These are phyloP conservation scores for Calidris pugnax DNA, from an alignment of 2,113 vertebrate species.

Conservation along the genomic window DNA sequence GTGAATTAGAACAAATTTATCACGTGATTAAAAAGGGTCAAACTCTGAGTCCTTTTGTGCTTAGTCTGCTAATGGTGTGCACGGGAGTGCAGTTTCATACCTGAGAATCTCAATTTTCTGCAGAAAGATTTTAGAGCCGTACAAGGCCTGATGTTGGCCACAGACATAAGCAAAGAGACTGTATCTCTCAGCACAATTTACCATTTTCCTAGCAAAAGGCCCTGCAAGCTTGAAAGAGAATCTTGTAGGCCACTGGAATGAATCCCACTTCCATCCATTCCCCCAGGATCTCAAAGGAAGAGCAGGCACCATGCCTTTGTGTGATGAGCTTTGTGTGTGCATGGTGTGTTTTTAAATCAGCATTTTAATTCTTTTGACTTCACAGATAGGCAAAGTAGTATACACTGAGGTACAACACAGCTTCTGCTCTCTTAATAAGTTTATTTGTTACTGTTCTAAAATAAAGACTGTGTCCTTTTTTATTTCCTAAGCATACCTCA, in stretches of 20 bases:
- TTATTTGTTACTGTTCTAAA: not conserved
- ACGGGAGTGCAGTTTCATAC: not conserved
- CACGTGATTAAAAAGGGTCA: not conserved
- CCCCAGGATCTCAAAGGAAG: not conserved
- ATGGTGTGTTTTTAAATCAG: slow-evolving; percentile 29
- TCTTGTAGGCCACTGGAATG: not conserved
- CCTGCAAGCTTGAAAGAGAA: not conserved
- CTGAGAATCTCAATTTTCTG: not conserved
- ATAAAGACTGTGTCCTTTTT: not conserved
- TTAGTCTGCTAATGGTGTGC: not conserved
- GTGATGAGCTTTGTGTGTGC: not conserved
- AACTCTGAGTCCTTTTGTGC: not conserved
- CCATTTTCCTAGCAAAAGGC: not conserved
- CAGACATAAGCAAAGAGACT: not conserved
- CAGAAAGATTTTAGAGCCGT: not conserved
- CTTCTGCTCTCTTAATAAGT: not conserved
- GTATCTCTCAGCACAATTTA: not conserved
- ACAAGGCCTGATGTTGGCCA: not conserved
- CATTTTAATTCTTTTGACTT: slow-evolving; percentile 1
- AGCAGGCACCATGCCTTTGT: slow-evolving; percentile 10
- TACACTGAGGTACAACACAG: not conserved
- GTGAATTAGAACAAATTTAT: not conserved
- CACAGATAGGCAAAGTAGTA: not conserved
- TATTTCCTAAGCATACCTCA: not conserved
- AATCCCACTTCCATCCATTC: not conserved